Conservation (phyloP, 2,797 vertebrate species). For the Amniataba percoides region DNA sequence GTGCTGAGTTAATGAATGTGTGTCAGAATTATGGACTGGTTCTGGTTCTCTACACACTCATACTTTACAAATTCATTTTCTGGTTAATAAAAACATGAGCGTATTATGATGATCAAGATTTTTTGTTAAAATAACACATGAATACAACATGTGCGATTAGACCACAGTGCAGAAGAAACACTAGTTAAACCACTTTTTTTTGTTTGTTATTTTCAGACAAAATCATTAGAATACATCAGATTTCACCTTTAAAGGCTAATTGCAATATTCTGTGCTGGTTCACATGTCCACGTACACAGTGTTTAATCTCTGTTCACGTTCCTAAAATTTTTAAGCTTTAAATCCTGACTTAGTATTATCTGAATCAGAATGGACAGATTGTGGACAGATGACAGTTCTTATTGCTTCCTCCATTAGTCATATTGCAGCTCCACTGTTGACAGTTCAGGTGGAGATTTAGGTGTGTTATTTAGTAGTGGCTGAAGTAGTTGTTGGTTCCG, state of each 20-base stretch:
- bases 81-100: not conserved
- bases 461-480: too few relatives aligned
- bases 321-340: not conserved
- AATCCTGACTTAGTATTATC: not conserved
- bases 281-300: not conserved
- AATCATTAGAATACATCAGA: not conserved
- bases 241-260: not conserved
- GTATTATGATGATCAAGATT: not conserved
- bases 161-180: not conserved
- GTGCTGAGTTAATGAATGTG: conserved; percentile 12
- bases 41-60: conserved; percentile 1
- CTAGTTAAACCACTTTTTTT: not conserved
- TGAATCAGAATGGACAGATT: not conserved
- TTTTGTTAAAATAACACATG: not conserved
- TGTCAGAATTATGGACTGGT: conserved; percentile 5
- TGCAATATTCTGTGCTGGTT: not conserved
- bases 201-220: not conserved
- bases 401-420: too few relatives aligned
- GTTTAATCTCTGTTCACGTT: not conserved
- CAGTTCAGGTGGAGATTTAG: too few relatives aligned
- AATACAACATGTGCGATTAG: not conserved
- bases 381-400: too few relatives aligned
- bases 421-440: too few relatives aligned
- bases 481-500: too few relatives aligned
- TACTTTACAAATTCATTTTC: not conserved